Conservation (phyloP, 1,140 invertebrate genomes). For the Antheraea pernyi region DNA sequence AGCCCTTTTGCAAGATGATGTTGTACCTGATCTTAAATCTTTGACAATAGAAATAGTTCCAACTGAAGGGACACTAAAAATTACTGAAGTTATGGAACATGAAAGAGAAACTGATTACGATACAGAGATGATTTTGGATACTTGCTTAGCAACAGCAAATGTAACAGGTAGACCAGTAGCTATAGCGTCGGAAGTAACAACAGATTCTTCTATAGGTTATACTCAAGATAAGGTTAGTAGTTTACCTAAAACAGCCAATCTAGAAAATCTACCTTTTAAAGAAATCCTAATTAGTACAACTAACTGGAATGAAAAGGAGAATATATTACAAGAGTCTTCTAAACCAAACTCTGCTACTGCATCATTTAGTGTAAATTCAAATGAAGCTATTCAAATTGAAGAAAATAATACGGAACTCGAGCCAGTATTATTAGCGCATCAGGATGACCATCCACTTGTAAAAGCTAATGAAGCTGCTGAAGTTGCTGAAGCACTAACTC, state of each 20-base stretch:
- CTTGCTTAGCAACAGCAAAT: conserved; percentile 35
- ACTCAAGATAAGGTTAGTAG: conserved; percentile 25
- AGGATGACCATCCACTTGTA: conserved; percentile 18
- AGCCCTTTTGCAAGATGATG: conserved; percentile 30
- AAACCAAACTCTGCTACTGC: conserved; percentile 34
- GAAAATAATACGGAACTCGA: conserved; percentile 42
- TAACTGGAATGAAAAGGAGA: conserved; percentile 59
- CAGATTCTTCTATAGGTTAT: conserved; percentile 40
- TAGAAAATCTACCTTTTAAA: conserved; percentile 50
- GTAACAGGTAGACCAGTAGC: conserved; percentile 51
- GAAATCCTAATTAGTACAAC: conserved; percentile 53
- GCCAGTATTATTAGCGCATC: conserved; percentile 30
- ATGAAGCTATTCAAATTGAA: conserved; percentile 49
- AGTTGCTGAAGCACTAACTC: conserved; percentile 47
- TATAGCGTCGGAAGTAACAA: conserved; percentile 43
- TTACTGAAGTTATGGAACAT: conserved; percentile 50
- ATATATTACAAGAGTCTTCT: conserved; percentile 22
- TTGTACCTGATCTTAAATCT: conserved; percentile 40
- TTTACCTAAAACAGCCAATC: conserved; percentile 36
- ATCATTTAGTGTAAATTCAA: conserved; percentile 40
- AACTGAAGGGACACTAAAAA: conserved; percentile 40
- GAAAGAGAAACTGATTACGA: conserved; percentile 60
- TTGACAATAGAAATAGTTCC: conserved; percentile 41
- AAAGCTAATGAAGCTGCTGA: conserved; percentile 33
- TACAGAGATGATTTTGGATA: conserved; percentile 21